phyloP scores from a whole-genome alignment of 2,888 invertebrate species.

The Troides aeacus region DNA sequence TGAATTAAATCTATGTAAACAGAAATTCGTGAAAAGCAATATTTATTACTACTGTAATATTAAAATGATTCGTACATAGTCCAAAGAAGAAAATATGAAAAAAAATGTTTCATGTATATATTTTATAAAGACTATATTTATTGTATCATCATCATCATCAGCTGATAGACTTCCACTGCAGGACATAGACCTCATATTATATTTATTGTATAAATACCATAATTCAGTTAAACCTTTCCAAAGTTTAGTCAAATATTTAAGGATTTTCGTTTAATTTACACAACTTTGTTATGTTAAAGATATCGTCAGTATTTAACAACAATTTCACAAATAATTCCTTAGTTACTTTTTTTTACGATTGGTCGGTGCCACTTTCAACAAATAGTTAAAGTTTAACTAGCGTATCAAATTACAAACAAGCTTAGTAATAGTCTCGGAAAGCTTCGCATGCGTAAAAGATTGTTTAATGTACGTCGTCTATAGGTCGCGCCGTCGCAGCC shows the following conservation, averaged over 20 bases:
- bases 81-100: too few species aligned
- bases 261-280: neutral
- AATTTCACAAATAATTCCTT: neutral
- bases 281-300: neutral
- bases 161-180: too few species aligned
- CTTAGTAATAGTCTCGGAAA: constrained; percentile 1
- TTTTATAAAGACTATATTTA: neutral
- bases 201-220: too few species aligned
- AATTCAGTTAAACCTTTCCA: neutral
- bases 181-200: too few species aligned
- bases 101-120: neutral
- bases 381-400: constrained; percentile 1
- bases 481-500: constrained; percentile 28
- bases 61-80: too few species aligned
- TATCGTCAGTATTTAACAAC: neutral
- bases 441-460: constrained; percentile 6
- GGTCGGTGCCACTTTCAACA: constrained; percentile 1
- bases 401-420: constrained; percentile 14
- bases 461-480: constrained; percentile 13
- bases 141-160: too few species aligned
- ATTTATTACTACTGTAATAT: too few species aligned
- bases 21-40: too few species aligned
- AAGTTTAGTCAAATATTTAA: neutral
- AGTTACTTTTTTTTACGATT: neutral
- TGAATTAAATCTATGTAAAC: too few species aligned